These are phyloP conservation scores for Myiopsitta monachus DNA, from an alignment of 2,113 vertebrate genomes.

Conservation along the genomic window DNA sequence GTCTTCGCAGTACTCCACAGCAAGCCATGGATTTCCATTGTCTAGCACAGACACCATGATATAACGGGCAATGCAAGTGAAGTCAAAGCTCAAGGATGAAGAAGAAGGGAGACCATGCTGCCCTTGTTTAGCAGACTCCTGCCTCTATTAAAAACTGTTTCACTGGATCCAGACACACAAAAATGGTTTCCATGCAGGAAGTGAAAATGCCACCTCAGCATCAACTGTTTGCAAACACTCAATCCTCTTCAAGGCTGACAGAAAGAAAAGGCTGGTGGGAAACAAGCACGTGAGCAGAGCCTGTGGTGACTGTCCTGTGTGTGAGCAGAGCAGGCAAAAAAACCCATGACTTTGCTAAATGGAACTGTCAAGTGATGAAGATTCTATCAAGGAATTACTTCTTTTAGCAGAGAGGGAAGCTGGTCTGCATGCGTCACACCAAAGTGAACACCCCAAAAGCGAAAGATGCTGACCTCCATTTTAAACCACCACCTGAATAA, in stretches of 20 bases:
- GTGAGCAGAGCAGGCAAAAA: neutral
- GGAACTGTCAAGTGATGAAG: neutral
- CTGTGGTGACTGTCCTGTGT: neutral
- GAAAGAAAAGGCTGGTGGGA: slow-evolving; percentile 2
- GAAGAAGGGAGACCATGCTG: neutral
- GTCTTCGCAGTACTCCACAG: neutral
- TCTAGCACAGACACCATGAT: neutral
- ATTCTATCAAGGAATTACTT: neutral
- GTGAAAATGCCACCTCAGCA: slow-evolving; percentile 67
- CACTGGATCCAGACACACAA: neutral
- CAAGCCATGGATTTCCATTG: neutral
- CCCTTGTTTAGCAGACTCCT: neutral
- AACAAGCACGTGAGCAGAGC: neutral
- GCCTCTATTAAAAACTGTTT: neutral
- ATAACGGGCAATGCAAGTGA: neutral
- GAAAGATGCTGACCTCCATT: neutral
- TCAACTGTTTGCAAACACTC: slow-evolving; percentile 35
- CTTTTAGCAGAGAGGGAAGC: neutral
- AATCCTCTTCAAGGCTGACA: slow-evolving; percentile 20
- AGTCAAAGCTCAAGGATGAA: neutral
- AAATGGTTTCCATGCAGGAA: slow-evolving; percentile 49
- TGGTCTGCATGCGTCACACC: neutral
- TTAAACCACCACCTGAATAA: neutral
- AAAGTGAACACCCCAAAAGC: neutral
- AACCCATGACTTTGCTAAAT: neutral